A percentile compares a stretch with the other conserved stretches of the same genome.
phyloP scores from a whole-genome alignment of 2,113 vertebrate species.

The Cariama cristata region DNA sequence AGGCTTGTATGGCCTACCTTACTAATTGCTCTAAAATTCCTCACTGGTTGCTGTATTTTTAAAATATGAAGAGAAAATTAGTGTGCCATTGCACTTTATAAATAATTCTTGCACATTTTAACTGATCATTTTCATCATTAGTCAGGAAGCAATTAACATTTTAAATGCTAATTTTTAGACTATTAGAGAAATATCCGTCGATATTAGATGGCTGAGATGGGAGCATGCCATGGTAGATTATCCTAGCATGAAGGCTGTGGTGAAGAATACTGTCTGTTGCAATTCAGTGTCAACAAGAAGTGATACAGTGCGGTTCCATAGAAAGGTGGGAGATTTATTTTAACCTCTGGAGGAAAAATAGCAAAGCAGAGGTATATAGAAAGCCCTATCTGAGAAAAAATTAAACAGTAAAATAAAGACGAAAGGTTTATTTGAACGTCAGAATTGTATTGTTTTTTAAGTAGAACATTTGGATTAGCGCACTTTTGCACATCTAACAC shows the following conservation, averaged over 20 bases:
- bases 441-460: neutral
- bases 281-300: neutral
- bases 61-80: conserved; percentile 50
- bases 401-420: neutral
- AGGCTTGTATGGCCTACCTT: neutral
- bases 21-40: conserved; percentile 46
- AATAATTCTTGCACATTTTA: conserved; percentile 67
- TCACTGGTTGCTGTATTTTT: conserved; percentile 41
- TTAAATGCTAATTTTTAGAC: conserved; percentile 63
- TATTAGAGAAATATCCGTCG: conserved; percentile 53
- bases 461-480: neutral
- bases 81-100: conserved; percentile 49
- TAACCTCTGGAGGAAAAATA: neutral
- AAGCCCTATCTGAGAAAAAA: neutral
- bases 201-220: conserved; percentile 11
- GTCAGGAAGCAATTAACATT: conserved; percentile 65
- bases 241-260: neutral
- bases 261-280: neutral
- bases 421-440: neutral
- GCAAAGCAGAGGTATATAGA: neutral
- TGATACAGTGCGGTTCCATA: neutral
- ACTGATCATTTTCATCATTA: conserved; percentile 55
- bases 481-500: neutral
- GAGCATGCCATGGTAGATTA: neutral
- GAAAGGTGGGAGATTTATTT: neutral